Evolutionary conservation across 1,140 invertebrate genomes (phyloP).

Genomic region (Bombus fervidus): DNA sequence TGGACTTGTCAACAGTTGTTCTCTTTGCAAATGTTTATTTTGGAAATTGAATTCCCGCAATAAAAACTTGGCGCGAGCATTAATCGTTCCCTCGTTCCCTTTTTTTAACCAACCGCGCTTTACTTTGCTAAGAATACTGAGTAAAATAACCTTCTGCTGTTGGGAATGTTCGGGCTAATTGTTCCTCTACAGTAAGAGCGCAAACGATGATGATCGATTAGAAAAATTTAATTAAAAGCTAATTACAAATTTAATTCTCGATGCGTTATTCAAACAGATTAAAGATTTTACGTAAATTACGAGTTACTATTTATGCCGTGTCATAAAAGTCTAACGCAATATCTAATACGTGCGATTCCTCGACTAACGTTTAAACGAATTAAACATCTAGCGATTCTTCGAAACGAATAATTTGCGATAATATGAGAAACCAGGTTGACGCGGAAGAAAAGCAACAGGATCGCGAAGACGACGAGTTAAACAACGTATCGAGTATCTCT

Average conservation of each 20-base stretch:
- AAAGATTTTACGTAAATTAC: no score
- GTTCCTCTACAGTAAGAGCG: background rate
- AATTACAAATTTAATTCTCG: background rate
- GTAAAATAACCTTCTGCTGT: background rate
- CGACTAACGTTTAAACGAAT: background rate
- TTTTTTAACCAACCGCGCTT: background rate
- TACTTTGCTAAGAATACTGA: constrained; percentile 8
- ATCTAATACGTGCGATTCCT: background rate
- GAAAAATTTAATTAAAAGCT: background rate
- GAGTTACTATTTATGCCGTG: background rate
- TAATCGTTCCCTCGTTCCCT: background rate
- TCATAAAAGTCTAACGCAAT: background rate
- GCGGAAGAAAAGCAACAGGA: background rate
- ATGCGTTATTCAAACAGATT: background rate
- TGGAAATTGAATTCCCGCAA: constrained; percentile 31
- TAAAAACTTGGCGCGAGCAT: constrained; percentile 26
- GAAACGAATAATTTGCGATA: background rate
- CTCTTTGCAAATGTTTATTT: constrained; percentile 27
- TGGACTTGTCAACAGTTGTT: constrained; percentile 6
- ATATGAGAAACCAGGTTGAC: background rate
- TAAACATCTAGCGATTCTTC: no score
- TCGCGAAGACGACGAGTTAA: background rate
- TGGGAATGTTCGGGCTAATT: background rate
- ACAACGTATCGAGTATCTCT: background rate
- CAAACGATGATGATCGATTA: background rate